Evolutionary conservation across 2,797 vertebrate species (phyloP).

Genomic region (Sebastes trivittatus): DNA sequence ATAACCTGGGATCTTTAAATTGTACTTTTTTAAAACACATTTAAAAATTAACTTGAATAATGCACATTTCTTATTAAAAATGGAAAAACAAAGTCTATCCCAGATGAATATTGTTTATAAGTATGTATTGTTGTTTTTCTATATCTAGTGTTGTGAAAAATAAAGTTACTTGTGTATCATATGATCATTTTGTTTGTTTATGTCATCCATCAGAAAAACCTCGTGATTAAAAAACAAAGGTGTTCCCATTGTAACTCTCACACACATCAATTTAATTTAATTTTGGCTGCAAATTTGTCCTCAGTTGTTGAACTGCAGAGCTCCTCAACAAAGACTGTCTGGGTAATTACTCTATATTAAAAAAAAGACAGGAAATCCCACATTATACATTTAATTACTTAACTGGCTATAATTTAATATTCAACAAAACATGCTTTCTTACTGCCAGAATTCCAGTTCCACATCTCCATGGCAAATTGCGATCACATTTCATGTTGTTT

Average conservation of each 20-base stretch:
- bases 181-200: neutral
- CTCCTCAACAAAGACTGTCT: neutral
- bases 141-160: slow-evolving; percentile 5
- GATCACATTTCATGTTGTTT: slow-evolving; percentile 51
- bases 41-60: neutral
- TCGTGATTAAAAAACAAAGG: neutral
- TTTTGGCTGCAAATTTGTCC: neutral
- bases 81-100: neutral
- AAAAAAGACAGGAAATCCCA: neutral
- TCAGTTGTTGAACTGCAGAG: neutral
- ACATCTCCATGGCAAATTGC: slow-evolving; percentile 34
- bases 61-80: neutral
- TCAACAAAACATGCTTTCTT: neutral
- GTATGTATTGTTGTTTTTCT: neutral
- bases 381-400: neutral
- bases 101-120: neutral
- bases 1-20: neutral
- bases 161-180: slow-evolving; percentile 7
- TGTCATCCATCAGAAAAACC: neutral
- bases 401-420: neutral
- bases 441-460: slow-evolving; percentile 20
- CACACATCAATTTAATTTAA: neutral
- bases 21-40: neutral
- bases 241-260: neutral
- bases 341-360: neutral